Base-by-base conservation (phyloP, 2,888 invertebrate genomes). In the Drosophila pegasa region DNA sequence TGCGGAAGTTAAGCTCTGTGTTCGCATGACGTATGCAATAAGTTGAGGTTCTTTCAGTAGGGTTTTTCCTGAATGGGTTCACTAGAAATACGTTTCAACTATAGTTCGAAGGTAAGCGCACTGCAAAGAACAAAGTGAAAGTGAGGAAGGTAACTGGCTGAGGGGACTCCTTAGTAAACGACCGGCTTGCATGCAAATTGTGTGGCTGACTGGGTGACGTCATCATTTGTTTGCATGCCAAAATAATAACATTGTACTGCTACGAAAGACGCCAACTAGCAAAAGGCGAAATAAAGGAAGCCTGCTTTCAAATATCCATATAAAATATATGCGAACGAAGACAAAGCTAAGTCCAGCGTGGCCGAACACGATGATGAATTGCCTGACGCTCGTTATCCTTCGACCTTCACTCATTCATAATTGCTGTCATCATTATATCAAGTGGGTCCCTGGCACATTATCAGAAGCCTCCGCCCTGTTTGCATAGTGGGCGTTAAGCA, bases 341-440 rank as follows among this genome's bases (percentile, higher is more conserved):
- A 66, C 45, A 55, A 55, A 67, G 57, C 55, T 45, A 47, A 27
- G 51, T 65, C 58, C 41, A 59, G 57, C 60, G 41, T 50, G 65
- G 55, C 66, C 59, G 52, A 84, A 52, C 74, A 69, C 51, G 66
- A 81, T 88, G 83, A 88, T 83, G 87, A 84, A 88, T 88, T 87
- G 77, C 74, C 71, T 66, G 67, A 54, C 80, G 67, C 68, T 71
- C 87, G 72, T 76, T 86, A 75, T 74, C 52, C 71, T 68, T 69
- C 54, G 88, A 79, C 83, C 83, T 84, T 88, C 77, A 70, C 71
- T 83, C 80, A 83, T 79, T 83, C 87, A 88, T 87, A 88, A 88
- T 88, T 88, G 81, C 85, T 84, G 88, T 87, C 84, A 83, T 86
- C 80, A 88, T 84, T 88, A 86, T 79, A 79, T 67, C 59, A 83